Percentiles rank a stretch among this genome's conserved stretches.
Evolutionary conservation across 2,113 vertebrate species (phyloP).

Genomic region (Callithrix jacchus): DNA sequence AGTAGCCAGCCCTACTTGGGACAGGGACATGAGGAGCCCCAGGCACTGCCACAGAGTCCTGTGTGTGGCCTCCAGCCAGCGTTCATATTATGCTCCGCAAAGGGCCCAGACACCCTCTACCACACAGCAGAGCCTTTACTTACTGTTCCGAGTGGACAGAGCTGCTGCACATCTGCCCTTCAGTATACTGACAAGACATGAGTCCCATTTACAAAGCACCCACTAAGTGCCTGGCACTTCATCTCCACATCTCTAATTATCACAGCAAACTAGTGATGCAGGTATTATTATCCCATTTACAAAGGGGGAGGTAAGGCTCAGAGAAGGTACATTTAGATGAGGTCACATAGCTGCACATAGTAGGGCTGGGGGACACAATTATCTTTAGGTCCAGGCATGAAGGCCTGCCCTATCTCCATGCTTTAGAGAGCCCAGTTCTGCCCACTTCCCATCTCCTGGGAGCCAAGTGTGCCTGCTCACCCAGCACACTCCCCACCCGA

Average conservation of each 20-base stretch:
- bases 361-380: background rate
- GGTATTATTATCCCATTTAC: background rate
- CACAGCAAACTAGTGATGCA: background rate
- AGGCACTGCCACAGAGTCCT: too few species aligned
- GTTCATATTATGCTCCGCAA: fast-evolving
- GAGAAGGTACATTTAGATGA: background rate
- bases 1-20: background rate
- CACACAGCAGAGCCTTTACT: fast-evolving
- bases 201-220: background rate
- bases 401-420: too few species aligned
- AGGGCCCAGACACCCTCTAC: background rate
- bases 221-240: background rate
- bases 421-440: background rate
- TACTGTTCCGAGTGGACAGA: background rate
- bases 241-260: background rate
- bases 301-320: background rate
- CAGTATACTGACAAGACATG: fast-evolving
- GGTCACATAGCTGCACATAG: background rate
- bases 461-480: background rate
- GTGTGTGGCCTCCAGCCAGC: fast-evolving
- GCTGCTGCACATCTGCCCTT: too few species aligned
- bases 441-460: too few species aligned
- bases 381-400: background rate
- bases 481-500: background rate
- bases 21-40: background rate